Conservation (phyloP, 2,797 vertebrate species). For the Hyperoplus lanceolatus region DNA sequence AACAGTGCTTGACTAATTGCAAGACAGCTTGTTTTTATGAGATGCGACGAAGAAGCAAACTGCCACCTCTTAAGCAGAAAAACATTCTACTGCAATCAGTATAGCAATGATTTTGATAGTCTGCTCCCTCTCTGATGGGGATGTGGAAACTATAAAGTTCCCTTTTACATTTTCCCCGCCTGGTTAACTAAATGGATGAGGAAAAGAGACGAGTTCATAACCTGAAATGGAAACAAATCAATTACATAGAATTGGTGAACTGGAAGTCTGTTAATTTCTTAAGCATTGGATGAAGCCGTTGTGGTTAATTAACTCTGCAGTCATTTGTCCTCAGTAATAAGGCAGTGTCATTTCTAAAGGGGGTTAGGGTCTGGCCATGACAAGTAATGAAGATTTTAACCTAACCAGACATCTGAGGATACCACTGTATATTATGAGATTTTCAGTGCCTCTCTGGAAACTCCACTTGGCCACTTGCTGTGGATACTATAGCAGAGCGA, state of each 20-base stretch:
- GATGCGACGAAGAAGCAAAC: constrained; percentile 64
- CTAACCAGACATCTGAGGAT: constrained; percentile 74
- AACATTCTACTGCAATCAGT: constrained; percentile 64
- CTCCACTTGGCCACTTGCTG: constrained; percentile 24
- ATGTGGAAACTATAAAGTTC: constrained; percentile 63
- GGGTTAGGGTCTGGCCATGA: constrained; percentile 75
- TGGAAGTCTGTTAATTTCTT: constrained; percentile 84
- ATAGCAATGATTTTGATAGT: constrained; percentile 63
- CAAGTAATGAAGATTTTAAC: constrained; percentile 85
- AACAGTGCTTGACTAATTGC: constrained; percentile 66
- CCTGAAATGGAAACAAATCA: constrained; percentile 83
- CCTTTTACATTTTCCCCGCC: constrained; percentile 58
- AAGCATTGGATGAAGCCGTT: constrained; percentile 83
- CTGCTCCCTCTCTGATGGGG: constrained; percentile 38
- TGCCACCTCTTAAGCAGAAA: constrained; percentile 75
- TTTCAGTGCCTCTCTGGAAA: constrained; percentile 38
- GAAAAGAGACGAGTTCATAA: constrained; percentile 70
- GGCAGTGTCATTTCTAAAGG: constrained; percentile 81
- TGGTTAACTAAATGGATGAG: constrained; percentile 73
- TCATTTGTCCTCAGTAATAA: constrained; percentile 85
- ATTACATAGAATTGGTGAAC: constrained; percentile 82
- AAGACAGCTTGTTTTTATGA: constrained; percentile 69
- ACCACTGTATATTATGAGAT: constrained; percentile 48
- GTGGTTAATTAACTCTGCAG: constrained; percentile 83
- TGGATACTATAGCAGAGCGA: constrained; percentile 24